Evolutionary conservation across 2,113 vertebrate species (phyloP).

Genomic region (Chionodraco myersi): DNA sequence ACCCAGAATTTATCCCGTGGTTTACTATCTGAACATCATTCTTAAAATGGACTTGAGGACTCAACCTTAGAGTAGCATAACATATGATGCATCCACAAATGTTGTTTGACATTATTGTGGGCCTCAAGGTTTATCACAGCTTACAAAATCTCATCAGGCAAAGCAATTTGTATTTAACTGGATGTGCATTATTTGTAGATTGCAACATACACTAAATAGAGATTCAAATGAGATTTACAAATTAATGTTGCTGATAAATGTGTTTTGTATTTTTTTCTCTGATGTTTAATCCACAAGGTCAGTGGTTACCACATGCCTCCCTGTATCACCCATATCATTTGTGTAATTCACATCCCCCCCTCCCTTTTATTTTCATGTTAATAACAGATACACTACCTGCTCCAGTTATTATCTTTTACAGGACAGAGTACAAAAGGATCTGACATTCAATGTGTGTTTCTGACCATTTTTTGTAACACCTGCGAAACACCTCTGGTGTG

Average conservation of each 20-base stretch:
- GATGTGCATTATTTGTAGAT: constrained; percentile 65
- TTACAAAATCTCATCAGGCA: constrained; percentile 63
- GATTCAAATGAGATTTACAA: constrained; percentile 76
- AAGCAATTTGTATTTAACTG: constrained; percentile 65
- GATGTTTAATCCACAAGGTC: constrained; percentile 71
- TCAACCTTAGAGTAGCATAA: constrained; percentile 68
- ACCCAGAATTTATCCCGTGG: constrained; percentile 48
- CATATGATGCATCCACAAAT: constrained; percentile 66
- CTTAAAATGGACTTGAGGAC: constrained; percentile 49
- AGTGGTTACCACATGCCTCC: constrained; percentile 23
- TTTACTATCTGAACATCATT: constrained; percentile 54
- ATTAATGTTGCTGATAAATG: constrained; percentile 66
- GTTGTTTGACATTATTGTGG: constrained; percentile 42
- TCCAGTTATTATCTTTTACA: constrained; percentile 39
- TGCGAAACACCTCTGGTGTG: constrained; percentile 43
- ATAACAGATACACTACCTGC: constrained; percentile 16
- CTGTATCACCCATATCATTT: constrained; percentile 38
- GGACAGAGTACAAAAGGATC: constrained; percentile 35
- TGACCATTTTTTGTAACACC: background rate
- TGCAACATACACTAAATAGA: constrained; percentile 66
- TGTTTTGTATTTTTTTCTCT: constrained; percentile 56
- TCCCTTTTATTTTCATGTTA: constrained; percentile 18
- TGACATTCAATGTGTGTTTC: constrained; percentile 11
- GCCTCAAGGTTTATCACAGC: constrained; percentile 71
- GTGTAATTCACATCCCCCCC: constrained; percentile 51